A percentile compares a stretch with the other conserved stretches of the same genome.
Evolutionary conservation across 1,140 invertebrate genomes (phyloP).

Genomic region (Berghia stephanieae): DNA sequence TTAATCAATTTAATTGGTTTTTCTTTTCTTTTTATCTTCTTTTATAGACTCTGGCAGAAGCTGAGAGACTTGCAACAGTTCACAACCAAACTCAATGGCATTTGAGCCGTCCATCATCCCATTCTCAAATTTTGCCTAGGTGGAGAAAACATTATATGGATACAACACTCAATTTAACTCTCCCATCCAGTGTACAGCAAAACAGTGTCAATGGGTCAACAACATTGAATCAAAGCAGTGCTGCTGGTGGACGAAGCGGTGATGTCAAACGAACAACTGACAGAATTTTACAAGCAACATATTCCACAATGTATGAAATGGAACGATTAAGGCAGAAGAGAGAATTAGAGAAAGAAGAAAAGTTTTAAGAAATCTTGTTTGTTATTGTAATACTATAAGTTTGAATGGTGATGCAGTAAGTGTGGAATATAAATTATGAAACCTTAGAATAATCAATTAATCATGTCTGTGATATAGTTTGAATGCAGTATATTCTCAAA

Average conservation of each 20-base stretch:
- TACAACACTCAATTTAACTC: background rate
- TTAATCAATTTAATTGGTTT: background rate
- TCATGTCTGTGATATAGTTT: background rate
- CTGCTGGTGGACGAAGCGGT: conserved; percentile 32
- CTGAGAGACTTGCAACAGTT: conserved; percentile 45
- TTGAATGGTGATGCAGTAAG: too few species aligned
- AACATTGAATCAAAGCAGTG: too few species aligned
- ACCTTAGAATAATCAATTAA: too few species aligned
- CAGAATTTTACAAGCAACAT: conserved; percentile 47
- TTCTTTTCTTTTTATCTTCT: background rate
- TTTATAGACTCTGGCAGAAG: conserved; percentile 49
- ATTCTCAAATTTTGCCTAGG: background rate
- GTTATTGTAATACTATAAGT: too few species aligned
- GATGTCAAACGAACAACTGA: conserved; percentile 43
- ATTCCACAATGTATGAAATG: conserved; percentile 51
- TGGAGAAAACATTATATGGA: conserved; percentile 16
- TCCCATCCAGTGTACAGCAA: too few species aligned
- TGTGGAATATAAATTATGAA: too few species aligned
- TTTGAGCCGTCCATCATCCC: conserved; percentile 6
- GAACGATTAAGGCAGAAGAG: conserved; percentile 44
- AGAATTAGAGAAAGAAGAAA: conserved; percentile 4
- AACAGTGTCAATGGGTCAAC: too few species aligned
- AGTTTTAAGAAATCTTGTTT: background rate
- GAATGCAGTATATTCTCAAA: background rate
- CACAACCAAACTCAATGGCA: too few species aligned